These are phyloP conservation scores for Perognathus longimembris DNA, from an alignment of 2,113 vertebrate genomes.

Conservation along the genomic window DNA sequence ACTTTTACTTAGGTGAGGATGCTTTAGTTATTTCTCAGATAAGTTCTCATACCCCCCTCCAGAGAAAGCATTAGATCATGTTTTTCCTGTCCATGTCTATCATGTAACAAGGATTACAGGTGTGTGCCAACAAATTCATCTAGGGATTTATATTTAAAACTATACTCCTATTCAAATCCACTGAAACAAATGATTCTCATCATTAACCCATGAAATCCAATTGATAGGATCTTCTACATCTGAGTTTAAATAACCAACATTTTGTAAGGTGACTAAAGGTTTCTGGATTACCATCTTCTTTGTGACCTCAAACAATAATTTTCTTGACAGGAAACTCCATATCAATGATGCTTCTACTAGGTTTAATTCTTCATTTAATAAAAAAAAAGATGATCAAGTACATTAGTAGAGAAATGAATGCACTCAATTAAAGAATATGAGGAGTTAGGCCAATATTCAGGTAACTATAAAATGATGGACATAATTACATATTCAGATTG, in stretches of 20 bases:
- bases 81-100: no score
- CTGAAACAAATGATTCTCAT: not conserved
- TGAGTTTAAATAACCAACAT: not conserved
- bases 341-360: not conserved
- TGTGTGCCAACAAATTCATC: no score
- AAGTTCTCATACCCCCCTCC: no score
- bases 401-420: not conserved
- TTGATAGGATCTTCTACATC: not conserved
- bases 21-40: no score
- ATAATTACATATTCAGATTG: not conserved
- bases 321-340: not conserved
- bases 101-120: no score
- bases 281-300: not conserved
- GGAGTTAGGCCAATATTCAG: not conserved
- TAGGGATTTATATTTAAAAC: no score
- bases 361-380: no score
- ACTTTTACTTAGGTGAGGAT: no score
- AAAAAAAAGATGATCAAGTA: no score
- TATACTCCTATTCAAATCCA: not conserved
- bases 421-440: not conserved
- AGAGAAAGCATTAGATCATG: no score
- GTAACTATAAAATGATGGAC: not conserved
- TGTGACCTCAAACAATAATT: not conserved
- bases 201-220: not conserved
- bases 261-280: not conserved